Conservation (phyloP, 2,797 vertebrate genomes). For the Aphelocoma californica region DNA sequence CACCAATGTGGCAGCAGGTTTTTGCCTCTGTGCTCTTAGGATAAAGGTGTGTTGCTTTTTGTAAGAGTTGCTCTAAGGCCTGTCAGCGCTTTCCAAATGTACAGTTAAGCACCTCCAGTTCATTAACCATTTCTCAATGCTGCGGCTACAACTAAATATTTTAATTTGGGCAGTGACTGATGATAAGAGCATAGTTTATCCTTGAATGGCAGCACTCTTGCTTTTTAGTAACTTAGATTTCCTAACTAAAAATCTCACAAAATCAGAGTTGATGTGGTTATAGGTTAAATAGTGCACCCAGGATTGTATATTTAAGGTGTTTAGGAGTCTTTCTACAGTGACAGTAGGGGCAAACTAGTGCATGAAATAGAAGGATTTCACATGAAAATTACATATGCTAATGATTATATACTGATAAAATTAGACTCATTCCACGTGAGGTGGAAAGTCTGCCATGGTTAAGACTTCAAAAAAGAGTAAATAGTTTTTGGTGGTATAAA, state of each 20-base stretch:
- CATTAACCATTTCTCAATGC: neutral
- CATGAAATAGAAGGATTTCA: neutral
- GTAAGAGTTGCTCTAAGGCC: neutral
- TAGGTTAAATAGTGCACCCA: neutral
- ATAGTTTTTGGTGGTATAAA: neutral
- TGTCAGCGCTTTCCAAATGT: neutral
- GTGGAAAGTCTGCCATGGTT: neutral
- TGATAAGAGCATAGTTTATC: neutral
- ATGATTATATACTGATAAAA: neutral
- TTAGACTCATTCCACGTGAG: neutral
- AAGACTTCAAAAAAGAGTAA: neutral
- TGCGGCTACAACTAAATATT: neutral
- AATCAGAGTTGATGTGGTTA: neutral
- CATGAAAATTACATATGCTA: neutral
- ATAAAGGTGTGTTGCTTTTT: neutral
- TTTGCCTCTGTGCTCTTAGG: neutral
- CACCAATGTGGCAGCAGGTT: neutral
- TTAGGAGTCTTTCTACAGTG: neutral
- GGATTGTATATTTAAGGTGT: neutral
- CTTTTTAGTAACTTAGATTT: neutral
- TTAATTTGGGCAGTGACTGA: neutral
- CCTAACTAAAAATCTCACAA: neutral
- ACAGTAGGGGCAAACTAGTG: neutral
- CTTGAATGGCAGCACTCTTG: neutral
- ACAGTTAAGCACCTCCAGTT: neutral